A percentile compares a stretch with the other conserved stretches of the same genome.
Evolutionary conservation across 2,888 invertebrate species (phyloP).

Genomic region (Sylvicola cinctus): DNA sequence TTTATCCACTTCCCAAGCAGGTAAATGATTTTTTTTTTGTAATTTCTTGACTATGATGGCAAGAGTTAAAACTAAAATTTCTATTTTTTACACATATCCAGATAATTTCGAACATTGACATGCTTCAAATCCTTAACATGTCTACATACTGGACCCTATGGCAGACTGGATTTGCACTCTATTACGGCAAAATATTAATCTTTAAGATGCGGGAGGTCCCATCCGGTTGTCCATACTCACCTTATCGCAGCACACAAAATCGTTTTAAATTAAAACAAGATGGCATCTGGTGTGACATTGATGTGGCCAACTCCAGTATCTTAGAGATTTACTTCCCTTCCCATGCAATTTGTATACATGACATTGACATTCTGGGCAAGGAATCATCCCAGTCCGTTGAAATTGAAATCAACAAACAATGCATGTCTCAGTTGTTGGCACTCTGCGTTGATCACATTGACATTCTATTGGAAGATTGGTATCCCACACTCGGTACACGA

Average conservation of each 20-base stretch:
- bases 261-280: conserved; percentile 60
- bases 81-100: neutral
- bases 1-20: conserved; percentile 52
- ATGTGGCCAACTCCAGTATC: conserved; percentile 57
- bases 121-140: conserved; percentile 28
- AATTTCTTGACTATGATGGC: neutral
- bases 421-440: conserved; percentile 63
- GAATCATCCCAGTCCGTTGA: neutral
- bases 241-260: conserved; percentile 27
- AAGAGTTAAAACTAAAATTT: neutral
- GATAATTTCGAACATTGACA: conserved; percentile 9
- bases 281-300: conserved; percentile 68
- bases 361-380: conserved; percentile 11
- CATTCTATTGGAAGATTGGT: conserved; percentile 93
- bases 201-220: conserved; percentile 68
- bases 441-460: conserved; percentile 90
- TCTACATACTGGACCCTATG: conserved; percentile 82
- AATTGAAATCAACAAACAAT: conserved; percentile 59
- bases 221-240: conserved; percentile 30
- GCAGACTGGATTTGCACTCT: conserved; percentile 78
- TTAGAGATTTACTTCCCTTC: conserved; percentile 72
- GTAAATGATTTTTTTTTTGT: conserved; percentile 16
- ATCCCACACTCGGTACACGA: conserved; percentile 84
- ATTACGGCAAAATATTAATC: conserved; percentile 61
- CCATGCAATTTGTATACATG: conserved; percentile 14